Percentiles rank a stretch among this genome's conserved stretches.
Evolutionary conservation across 2,888 invertebrate genomes (phyloP).

Genomic region (Icerya purchasi): DNA sequence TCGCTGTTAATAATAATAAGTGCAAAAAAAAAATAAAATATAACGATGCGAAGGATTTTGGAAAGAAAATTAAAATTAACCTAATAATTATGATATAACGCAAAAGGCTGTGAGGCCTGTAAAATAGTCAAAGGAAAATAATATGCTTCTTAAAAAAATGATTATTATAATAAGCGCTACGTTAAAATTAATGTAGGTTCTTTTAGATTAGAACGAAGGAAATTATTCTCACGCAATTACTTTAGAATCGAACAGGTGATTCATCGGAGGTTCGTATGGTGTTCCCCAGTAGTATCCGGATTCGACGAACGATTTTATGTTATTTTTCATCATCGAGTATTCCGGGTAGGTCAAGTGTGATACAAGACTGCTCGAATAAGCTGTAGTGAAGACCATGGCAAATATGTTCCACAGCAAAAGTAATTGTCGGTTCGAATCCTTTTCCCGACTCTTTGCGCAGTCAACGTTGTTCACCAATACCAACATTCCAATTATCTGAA

Average conservation of each 20-base stretch:
- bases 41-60: too few relatives aligned
- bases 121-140: too few relatives aligned
- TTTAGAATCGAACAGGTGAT: slow-evolving; percentile 10
- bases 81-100: too few relatives aligned
- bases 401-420: slow-evolving; percentile 16
- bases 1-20: too few relatives aligned
- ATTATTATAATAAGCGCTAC: too few relatives aligned
- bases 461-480: slow-evolving; percentile 7
- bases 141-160: too few relatives aligned
- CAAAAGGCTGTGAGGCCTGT: too few relatives aligned
- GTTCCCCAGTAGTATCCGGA: slow-evolving; percentile 13
- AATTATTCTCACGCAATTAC: too few relatives aligned
- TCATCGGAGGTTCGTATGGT: slow-evolving; percentile 12
- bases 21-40: too few relatives aligned
- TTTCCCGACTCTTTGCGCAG: neutral
- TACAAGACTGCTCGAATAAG: slow-evolving; percentile 14
- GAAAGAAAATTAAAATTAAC: too few relatives aligned
- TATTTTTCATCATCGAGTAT: slow-evolving; percentile 9
- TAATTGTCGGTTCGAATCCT: slow-evolving; percentile 7
- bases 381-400: slow-evolving; percentile 11
- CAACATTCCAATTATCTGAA: slow-evolving; percentile 4
- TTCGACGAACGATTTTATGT: slow-evolving; percentile 11
- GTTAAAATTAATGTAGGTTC: too few relatives aligned
- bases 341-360: slow-evolving; percentile 15
- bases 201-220: too few relatives aligned